Conservation (phyloP, 2,888 invertebrate species). For the Philereme transversata region DNA sequence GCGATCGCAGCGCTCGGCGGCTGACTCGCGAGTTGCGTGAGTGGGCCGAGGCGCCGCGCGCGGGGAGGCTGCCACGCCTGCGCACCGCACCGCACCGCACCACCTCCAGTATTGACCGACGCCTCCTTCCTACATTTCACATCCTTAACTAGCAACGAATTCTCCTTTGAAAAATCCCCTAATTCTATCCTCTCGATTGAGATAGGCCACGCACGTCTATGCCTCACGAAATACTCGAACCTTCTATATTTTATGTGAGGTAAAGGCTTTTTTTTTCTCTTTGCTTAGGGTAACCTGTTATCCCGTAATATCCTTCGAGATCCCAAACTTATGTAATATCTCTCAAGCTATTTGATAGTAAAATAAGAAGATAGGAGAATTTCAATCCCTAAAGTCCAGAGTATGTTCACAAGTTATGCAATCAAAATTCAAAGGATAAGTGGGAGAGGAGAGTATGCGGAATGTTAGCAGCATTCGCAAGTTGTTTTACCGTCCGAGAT, state of each 20-base stretch:
- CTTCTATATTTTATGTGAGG: slow-evolving; percentile 29
- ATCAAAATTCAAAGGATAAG: slow-evolving; percentile 40
- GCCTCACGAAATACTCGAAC: slow-evolving; percentile 51
- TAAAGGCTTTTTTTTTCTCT: slow-evolving; percentile 14
- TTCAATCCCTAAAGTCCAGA: slow-evolving; percentile 29
- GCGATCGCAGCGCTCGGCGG: slow-evolving; percentile 80
- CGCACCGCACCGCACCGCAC: slow-evolving; percentile 75
- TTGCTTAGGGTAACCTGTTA: slow-evolving; percentile 14
- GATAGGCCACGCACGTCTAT: slow-evolving; percentile 75
- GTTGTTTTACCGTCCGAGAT: slow-evolving; percentile 20
- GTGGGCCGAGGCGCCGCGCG: slow-evolving; percentile 58
- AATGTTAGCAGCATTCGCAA: slow-evolving; percentile 30
- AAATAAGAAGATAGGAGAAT: slow-evolving; percentile 24
- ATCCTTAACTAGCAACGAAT: slow-evolving; percentile 81
- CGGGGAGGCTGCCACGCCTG: slow-evolving; percentile 70
- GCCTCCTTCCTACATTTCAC: slow-evolving; percentile 82
- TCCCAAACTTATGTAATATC: slow-evolving; percentile 14
- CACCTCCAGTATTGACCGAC: slow-evolving; percentile 83
- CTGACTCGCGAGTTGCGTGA: slow-evolving; percentile 80
- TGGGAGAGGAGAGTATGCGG: slow-evolving; percentile 27
- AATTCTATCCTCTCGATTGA: slow-evolving; percentile 71
- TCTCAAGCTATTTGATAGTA: slow-evolving; percentile 11
- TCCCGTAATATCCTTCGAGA: slow-evolving; percentile 5
- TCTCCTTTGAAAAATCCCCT: slow-evolving; percentile 79
- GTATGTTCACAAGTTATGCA: slow-evolving; percentile 39